These are phyloP conservation scores for Rhabdomys dilectus DNA, from an alignment of 2,113 vertebrate genomes.

Conservation along the genomic window DNA sequence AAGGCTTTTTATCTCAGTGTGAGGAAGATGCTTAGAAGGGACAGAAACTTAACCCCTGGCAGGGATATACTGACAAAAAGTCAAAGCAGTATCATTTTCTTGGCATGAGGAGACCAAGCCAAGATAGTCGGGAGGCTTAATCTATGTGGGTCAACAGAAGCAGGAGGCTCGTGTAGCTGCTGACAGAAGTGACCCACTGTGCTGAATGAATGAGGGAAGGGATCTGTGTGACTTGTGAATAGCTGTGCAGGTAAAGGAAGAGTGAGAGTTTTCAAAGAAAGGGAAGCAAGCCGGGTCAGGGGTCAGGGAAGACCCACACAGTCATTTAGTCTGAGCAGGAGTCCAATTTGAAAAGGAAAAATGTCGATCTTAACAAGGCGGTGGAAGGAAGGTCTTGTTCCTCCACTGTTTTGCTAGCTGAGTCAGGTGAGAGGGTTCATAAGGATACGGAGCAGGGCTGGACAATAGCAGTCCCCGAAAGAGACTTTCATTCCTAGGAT, in stretches of 20 bases:
- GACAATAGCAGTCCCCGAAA: conserved; percentile 53
- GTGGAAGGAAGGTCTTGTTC: conserved; percentile 64
- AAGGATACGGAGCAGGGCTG: conserved; percentile 39
- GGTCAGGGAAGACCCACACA: conserved; percentile 55
- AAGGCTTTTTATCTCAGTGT: conserved; percentile 77
- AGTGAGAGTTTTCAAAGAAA: conserved; percentile 68
- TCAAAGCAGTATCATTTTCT: conserved; percentile 49
- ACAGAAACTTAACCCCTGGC: conserved; percentile 60
- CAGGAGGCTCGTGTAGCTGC: conserved; percentile 47
- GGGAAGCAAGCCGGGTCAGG: conserved; percentile 57
- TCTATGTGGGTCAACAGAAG: conserved; percentile 68
- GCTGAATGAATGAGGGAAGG: conserved; percentile 52
- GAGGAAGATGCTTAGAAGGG: conserved; percentile 63
- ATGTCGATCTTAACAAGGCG: conserved; percentile 37
- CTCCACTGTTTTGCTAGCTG: conserved; percentile 62
- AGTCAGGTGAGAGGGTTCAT: conserved; percentile 65
- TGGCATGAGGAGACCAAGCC: conserved; percentile 65
- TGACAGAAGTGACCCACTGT: conserved; percentile 43
- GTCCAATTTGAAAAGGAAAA: conserved; percentile 66
- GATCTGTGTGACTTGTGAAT: conserved; percentile 57
- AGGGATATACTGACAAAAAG: conserved; percentile 69
- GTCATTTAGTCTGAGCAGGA: conserved; percentile 76
- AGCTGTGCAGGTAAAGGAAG: conserved; percentile 62
- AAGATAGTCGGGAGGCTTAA: conserved; percentile 60
- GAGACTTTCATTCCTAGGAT: conserved; percentile 67